Evolutionary conservation across 2,888 invertebrate genomes (phyloP), one percentile per base, ranked within the genome.

Genomic region (Macrostomum cliftonense): DNA sequence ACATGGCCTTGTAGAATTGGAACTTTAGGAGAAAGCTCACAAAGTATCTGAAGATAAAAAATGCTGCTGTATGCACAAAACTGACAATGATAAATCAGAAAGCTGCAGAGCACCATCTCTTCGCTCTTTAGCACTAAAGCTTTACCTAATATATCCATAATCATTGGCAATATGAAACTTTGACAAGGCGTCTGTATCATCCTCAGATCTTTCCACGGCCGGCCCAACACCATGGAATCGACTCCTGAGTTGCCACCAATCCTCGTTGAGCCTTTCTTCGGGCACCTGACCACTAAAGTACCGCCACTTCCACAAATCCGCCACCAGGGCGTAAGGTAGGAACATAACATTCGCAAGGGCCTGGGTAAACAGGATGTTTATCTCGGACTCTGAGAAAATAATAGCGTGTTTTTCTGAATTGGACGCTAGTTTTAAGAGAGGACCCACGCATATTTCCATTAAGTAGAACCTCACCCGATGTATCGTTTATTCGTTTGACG

Each of bases 171-270:
- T 7, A 19, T 21, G 44, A 17, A 48, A 48, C 14, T 48, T 28
- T 4, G 42, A 13, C 28, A 16, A 5, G 45, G 43, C 19, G 20
- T 47, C 43, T 21, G 14, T 16, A 14, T 47, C 43, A 13, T 4
- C 17, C 43, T 16, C 16, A 17, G 19, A 20, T 13, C 47, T 44
- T 16, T 11, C 12, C n/a, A 47, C 14, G 4, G 21, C 21, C 19
- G 20, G 36, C 28, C 16, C n/a, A 12, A 48, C 20, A 19, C 43
- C 43, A 9, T 42, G 7, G 12, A 45, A 13, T 21, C 37, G 1
- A 14, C 53, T 69, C 70, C 70, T 63, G 2, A 71, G 56, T n/a
- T 67, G 57, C 73, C 73, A 74, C 73, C 73, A 74, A 43, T 63
- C 58, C 12, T 63, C 55, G 54, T 71, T 71, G 57, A 68, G 65